Evolutionary conservation across 2,888 invertebrate genomes (phyloP).

Genomic region (Andrena hattorfiana): DNA sequence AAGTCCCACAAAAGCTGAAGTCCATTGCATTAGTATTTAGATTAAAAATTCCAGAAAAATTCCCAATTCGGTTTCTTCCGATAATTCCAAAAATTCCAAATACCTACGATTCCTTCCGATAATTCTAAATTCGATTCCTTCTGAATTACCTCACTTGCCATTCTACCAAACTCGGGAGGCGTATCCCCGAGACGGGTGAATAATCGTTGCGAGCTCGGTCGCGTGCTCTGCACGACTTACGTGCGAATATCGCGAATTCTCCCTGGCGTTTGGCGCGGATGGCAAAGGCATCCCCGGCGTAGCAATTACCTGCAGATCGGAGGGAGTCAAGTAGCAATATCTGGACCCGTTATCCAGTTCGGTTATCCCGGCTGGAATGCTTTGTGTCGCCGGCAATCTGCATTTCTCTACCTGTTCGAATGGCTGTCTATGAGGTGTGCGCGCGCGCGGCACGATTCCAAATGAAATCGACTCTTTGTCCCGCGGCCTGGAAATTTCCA

Average conservation of each 20-base stretch:
- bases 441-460: constrained; percentile 50
- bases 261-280: constrained; percentile 47
- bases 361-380: constrained; percentile 82
- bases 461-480: constrained; percentile 62
- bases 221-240: constrained; percentile 25
- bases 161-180: no score
- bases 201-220: neutral
- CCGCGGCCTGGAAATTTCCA: constrained; percentile 56
- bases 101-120: no score
- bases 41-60: no score
- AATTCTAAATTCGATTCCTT: no score
- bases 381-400: constrained; percentile 76
- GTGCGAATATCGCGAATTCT: constrained; percentile 66
- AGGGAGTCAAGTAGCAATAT: constrained; percentile 84
- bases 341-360: constrained; percentile 75
- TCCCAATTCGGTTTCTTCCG: no score
- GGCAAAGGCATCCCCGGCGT: constrained; percentile 68
- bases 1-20: no score
- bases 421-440: constrained; percentile 53
- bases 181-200: neutral
- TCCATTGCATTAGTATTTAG: no score
- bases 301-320: constrained; percentile 70
- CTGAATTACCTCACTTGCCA: no score
- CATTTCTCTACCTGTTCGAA: constrained; percentile 67
- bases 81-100: no score